phyloP scores from a whole-genome alignment of 1,140 invertebrate genomes.

The Mercenaria mercenaria region DNA sequence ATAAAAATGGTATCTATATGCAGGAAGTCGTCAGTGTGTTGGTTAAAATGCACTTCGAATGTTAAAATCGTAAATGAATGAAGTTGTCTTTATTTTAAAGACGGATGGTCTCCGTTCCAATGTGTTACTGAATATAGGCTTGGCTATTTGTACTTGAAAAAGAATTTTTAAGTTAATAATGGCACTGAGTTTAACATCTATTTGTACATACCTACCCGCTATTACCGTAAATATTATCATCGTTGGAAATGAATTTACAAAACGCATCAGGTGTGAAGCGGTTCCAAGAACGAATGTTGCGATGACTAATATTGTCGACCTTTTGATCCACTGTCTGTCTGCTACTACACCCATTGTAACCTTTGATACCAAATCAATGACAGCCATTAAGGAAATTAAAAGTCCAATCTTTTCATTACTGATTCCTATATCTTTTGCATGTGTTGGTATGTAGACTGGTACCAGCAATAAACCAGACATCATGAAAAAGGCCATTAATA shows the following conservation, averaged over 20 bases:
- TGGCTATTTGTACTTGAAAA: too few relatives aligned
- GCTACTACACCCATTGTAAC: slow-evolving; percentile 27
- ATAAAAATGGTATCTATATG: too few relatives aligned
- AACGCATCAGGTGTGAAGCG: slow-evolving; percentile 13
- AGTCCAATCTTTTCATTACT: slow-evolving; percentile 41
- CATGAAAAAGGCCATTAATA: slow-evolving; percentile 52
- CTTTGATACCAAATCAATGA: slow-evolving; percentile 32
- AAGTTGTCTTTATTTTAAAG: too few relatives aligned
- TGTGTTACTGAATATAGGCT: too few relatives aligned
- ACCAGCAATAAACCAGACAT: slow-evolving; percentile 2
- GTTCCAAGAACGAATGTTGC: background rate
- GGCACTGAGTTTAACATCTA: too few relatives aligned
- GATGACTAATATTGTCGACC: slow-evolving; percentile 9
- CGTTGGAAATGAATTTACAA: background rate
- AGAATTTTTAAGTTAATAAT: too few relatives aligned
- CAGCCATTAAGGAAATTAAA: background rate
- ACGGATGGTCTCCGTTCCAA: too few relatives aligned
- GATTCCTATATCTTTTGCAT: slow-evolving; percentile 37
- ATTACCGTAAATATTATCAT: slow-evolving; percentile 25
- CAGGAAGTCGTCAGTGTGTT: too few relatives aligned
- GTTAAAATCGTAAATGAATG: too few relatives aligned
- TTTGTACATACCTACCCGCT: slow-evolving; percentile 35
- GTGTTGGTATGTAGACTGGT: background rate
- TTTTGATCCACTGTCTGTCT: slow-evolving; percentile 8
- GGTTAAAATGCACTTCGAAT: too few relatives aligned